These are phyloP conservation scores for Melinaea marsaeus DNA, from an alignment of 2,888 invertebrate genomes.

Conservation along the genomic window DNA sequence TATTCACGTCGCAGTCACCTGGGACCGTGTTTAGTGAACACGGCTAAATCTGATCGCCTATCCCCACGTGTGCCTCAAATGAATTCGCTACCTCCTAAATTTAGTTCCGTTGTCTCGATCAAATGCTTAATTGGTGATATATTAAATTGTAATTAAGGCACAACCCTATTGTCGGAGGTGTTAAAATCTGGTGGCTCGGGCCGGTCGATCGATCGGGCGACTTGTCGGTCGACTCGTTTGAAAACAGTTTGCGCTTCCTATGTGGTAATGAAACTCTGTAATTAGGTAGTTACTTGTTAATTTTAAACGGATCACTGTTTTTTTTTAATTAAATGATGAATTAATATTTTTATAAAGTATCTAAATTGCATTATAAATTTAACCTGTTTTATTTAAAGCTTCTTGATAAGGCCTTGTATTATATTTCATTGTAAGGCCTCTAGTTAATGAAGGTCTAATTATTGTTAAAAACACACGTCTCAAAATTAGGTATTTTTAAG, in stretches of 20 bases:
- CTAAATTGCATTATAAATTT: too few relatives aligned
- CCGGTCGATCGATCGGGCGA: conserved; percentile 42
- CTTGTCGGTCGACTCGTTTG: conserved; percentile 16
- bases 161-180: conserved; percentile 60
- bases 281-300: too few relatives aligned
- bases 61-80: conserved; percentile 25
- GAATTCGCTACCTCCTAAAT: conserved; percentile 42
- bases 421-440: too few relatives aligned
- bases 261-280: neutral
- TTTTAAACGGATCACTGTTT: too few relatives aligned
- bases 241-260: neutral
- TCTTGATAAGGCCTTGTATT: too few relatives aligned
- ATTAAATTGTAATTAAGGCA: conserved; percentile 75
- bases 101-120: conserved; percentile 56
- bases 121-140: conserved; percentile 73
- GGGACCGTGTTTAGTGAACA: conserved; percentile 43
- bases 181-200: conserved; percentile 50
- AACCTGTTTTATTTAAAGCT: too few relatives aligned
- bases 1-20: conserved; percentile 44
- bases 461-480: too few relatives aligned
- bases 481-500: too few relatives aligned
- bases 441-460: too few relatives aligned
- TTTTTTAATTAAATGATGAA: too few relatives aligned
- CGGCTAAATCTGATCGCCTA: conserved; percentile 35
- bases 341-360: too few relatives aligned